These are phyloP conservation scores for Fulmarus glacialis DNA, from an alignment of 2,113 vertebrate species.

Conservation along the genomic window DNA sequence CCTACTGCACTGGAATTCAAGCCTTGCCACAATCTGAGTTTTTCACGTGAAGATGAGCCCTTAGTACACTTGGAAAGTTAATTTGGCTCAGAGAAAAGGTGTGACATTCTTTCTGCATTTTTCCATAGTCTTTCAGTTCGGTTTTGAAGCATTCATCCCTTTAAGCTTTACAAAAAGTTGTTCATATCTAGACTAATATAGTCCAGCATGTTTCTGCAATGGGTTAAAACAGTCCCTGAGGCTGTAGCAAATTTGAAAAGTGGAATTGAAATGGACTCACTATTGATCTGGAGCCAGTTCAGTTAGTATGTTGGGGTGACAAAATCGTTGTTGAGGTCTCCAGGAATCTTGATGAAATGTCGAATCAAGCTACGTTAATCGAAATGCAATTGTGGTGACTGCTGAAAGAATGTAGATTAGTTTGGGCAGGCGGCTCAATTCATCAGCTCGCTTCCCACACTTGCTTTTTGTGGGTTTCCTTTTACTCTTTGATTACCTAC, in stretches of 20 bases:
- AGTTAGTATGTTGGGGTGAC: not conserved
- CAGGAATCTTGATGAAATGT: slow-evolving; percentile 14
- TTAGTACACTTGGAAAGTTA: not conserved
- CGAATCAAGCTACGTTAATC: not conserved
- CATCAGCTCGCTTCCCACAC: not conserved
- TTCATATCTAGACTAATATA: not conserved
- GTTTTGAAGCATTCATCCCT: not conserved
- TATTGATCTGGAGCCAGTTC: slow-evolving; percentile 10
- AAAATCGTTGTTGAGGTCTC: not conserved
- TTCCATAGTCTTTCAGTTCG: not conserved
- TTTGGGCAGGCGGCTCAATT: not conserved
- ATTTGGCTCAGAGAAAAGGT: not conserved
- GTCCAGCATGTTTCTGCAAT: not conserved
- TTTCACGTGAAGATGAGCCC: not conserved
- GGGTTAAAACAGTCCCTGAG: not conserved
- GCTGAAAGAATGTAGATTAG: slow-evolving; percentile 18
- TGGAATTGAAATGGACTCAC: slow-evolving; percentile 5
- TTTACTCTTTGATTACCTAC: not conserved
- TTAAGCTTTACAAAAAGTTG: not conserved
- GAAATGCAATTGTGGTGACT: not conserved
- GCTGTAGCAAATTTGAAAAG: not conserved
- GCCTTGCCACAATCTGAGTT: not conserved
- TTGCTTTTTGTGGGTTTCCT: not conserved
- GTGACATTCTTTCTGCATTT: not conserved
- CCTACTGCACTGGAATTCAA: not conserved